Percentiles rank a stretch among this genome's conserved stretches.
Conservation (phyloP, 2,888 invertebrate species). For the Drosophila mulleri region DNA sequence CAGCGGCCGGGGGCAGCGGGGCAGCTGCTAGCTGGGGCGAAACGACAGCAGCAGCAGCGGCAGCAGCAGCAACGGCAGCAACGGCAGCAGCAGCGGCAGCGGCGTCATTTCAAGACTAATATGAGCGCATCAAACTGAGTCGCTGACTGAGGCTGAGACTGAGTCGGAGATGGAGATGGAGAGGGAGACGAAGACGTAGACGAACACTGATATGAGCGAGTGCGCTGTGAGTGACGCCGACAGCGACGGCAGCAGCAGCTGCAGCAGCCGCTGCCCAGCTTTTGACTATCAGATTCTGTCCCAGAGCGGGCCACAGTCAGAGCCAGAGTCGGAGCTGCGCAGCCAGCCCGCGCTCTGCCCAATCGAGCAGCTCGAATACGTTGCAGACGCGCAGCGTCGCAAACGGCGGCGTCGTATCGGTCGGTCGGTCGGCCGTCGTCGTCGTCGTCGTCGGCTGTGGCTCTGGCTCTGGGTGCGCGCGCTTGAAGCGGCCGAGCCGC, state of each 20-base stretch:
- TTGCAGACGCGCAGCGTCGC: constrained; percentile 47
- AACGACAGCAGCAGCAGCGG: constrained; percentile 8
- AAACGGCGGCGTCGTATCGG: constrained; percentile 35
- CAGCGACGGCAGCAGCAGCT: constrained; percentile 24
- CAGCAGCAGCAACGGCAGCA: background rate
- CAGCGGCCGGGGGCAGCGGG: constrained; percentile 3
- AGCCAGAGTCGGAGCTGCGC: constrained; percentile 32
- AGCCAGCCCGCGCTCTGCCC: constrained; percentile 40
- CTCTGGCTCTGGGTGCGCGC: constrained; percentile 58
- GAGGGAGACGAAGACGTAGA: background rate
- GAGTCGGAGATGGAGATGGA: background rate
- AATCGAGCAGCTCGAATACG: constrained; percentile 46
- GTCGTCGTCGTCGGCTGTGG: constrained; percentile 21
- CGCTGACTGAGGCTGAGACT: constrained; percentile 9
- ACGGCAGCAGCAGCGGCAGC: constrained; percentile 13
- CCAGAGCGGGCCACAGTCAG: constrained; percentile 42
- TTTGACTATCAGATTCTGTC: constrained; percentile 62
- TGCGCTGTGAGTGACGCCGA: constrained; percentile 22
- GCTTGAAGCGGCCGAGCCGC: constrained; percentile 73
- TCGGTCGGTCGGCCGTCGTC: constrained; percentile 21
- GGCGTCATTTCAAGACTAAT: constrained; percentile 35
- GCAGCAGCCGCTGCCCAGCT: constrained; percentile 37
- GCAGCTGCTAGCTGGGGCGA: constrained; percentile 9
- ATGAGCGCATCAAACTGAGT: constrained; percentile 49
- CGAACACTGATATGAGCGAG: constrained; percentile 35